Evolutionary conservation across 2,113 vertebrate species (phyloP).

Genomic region (Odobenus rosmarus): DNA sequence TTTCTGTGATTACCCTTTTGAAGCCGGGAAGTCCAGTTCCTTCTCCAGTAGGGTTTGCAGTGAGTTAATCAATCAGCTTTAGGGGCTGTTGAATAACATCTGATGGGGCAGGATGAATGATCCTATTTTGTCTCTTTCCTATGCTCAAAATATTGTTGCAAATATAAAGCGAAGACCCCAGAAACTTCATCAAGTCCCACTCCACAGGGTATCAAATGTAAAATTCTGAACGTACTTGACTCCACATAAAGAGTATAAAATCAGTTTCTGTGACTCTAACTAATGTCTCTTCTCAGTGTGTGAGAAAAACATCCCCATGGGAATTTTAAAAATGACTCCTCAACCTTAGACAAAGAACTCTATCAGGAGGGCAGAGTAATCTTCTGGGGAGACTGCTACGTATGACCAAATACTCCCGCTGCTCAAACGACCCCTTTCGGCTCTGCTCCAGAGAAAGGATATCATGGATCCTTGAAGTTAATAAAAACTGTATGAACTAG

Average conservation of each 20-base stretch:
- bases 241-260: not conserved
- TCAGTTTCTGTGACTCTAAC: not conserved
- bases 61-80: slow-evolving; percentile 41
- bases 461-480: not conserved
- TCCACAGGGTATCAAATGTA: slow-evolving; percentile 24
- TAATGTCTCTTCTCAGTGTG: not conserved
- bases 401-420: not conserved
- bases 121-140: not conserved
- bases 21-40: not conserved
- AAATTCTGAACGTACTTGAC: not conserved
- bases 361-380: not conserved
- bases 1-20: slow-evolving; percentile 18
- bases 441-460: not conserved
- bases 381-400: not conserved
- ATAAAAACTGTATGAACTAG: not conserved
- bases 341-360: not conserved
- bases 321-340: not conserved
- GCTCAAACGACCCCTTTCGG: not conserved
- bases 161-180: not conserved
- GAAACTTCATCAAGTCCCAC: slow-evolving; percentile 29
- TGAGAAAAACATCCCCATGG: not conserved
- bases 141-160: not conserved
- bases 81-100: slow-evolving; percentile 24
- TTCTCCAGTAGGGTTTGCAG: not conserved
- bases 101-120: not conserved